phyloP scores from a whole-genome alignment of 2,113 vertebrate species.

The Elgaria multicarinata region DNA sequence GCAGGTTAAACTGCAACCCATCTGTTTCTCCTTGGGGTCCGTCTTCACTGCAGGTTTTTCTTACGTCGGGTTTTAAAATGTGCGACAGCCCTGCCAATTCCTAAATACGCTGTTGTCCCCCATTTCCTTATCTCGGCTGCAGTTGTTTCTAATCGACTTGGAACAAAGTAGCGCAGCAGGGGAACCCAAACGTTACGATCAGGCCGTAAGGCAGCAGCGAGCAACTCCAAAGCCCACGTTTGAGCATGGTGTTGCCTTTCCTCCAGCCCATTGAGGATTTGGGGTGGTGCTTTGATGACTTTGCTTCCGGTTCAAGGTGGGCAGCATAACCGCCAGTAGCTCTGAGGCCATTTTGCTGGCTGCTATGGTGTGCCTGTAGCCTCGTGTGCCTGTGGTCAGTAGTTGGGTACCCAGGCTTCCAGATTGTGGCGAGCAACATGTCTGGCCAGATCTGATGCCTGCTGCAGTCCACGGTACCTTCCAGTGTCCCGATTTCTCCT shows the following conservation, averaged over 20 bases:
- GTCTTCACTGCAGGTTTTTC: conserved; percentile 13
- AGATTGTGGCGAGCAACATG: neutral
- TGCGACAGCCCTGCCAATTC: accelerated
- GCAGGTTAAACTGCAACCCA: neutral
- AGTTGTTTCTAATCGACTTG: neutral
- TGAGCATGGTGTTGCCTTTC: too few relatives aligned
- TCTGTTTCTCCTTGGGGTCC: conserved; percentile 8
- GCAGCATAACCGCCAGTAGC: neutral
- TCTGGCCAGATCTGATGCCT: neutral
- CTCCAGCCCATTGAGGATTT: neutral
- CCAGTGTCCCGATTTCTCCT: neutral
- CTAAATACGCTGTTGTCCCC: neutral
- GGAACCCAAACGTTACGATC: neutral
- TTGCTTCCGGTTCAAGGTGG: too few relatives aligned
- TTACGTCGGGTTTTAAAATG: conserved; percentile 20
- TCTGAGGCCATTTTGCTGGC: neutral
- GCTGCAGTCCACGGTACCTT: too few relatives aligned
- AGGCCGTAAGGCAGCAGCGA: neutral
- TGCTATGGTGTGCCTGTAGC: neutral
- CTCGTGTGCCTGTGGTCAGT: too few relatives aligned
- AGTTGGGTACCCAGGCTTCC: neutral
- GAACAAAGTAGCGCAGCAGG: too few relatives aligned
- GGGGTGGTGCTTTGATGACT: too few relatives aligned
- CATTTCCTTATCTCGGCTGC: neutral
- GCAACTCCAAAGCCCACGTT: neutral